Percentiles rank a stretch among this genome's conserved stretches.
These are phyloP conservation scores for Ciconia maguari DNA, from an alignment of 2,113 vertebrate species.

Conservation along the genomic window DNA sequence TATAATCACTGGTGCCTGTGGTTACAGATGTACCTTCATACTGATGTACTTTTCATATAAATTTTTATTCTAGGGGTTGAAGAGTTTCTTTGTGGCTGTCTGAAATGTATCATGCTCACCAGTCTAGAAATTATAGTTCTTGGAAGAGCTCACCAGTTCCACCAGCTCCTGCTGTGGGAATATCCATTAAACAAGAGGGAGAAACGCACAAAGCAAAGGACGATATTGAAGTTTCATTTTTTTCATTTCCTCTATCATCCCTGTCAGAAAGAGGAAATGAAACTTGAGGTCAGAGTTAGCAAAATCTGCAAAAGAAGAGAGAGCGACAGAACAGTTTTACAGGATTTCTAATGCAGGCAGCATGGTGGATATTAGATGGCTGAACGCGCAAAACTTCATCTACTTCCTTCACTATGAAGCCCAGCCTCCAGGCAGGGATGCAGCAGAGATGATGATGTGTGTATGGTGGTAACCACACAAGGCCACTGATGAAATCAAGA, in stretches of 20 bases:
- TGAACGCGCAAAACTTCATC: background rate
- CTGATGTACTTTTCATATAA: background rate
- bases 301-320: background rate
- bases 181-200: background rate
- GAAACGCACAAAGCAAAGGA: background rate
- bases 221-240: background rate
- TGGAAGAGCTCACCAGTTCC: background rate
- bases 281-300: background rate
- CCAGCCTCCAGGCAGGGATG: background rate
- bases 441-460: background rate
- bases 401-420: background rate
- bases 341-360: background rate
- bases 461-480: background rate
- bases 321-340: rapidly evolving
- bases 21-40: background rate
- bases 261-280: background rate
- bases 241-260: background rate
- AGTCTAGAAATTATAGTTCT: background rate
- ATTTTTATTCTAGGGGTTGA: background rate
- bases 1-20: constrained; percentile 1
- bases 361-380: background rate
- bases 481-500: background rate
- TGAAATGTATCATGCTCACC: background rate
- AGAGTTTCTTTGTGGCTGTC: background rate
- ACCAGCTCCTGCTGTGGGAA: background rate